Percentiles rank a stretch among this genome's conserved stretches.
Conservation (phyloP, 2,113 vertebrate genomes). For the Tachysurus vachellii region DNA sequence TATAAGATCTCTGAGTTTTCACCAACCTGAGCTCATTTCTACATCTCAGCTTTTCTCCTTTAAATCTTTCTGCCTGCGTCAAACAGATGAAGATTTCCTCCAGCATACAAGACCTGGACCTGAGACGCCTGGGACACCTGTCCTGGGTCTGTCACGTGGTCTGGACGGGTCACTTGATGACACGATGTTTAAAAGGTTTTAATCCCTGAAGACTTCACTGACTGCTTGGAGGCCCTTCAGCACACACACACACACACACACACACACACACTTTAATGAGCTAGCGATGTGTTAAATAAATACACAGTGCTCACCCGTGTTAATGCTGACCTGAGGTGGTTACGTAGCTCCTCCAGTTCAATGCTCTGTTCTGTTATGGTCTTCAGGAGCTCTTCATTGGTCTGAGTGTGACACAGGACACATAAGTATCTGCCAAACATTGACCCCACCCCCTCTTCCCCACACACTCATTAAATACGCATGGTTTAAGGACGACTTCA, state of each 20-base stretch:
- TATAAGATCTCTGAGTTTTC: too few relatives aligned
- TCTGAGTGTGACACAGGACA: conserved; percentile 77
- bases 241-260: conserved; percentile 13
- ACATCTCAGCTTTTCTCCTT: neutral
- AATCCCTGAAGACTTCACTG: too few relatives aligned
- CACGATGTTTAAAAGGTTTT: neutral
- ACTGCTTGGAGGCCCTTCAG: too few relatives aligned
- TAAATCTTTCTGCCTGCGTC: neutral
- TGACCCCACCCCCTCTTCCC: neutral
- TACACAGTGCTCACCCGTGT: neutral
- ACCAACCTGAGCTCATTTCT: too few relatives aligned
- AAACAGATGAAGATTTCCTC: neutral
- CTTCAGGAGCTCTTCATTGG: conserved; percentile 84
- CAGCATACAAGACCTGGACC: neutral
- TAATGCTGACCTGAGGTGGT: conserved; percentile 81
- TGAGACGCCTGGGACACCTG: neutral
- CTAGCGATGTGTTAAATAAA: too few relatives aligned
- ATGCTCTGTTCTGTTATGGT: conserved; percentile 80
- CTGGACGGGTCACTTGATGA: neutral
- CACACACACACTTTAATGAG: neutral
- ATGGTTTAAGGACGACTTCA: too few relatives aligned
- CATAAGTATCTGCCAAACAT: conserved; percentile 52
- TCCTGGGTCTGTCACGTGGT: neutral
- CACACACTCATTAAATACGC: neutral
- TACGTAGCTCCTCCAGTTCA: conserved; percentile 80